A percentile compares a stretch with the other conserved stretches of the same genome.
Conservation (phyloP, 2,113 vertebrate species). For the Nesospiza acunhae region DNA sequence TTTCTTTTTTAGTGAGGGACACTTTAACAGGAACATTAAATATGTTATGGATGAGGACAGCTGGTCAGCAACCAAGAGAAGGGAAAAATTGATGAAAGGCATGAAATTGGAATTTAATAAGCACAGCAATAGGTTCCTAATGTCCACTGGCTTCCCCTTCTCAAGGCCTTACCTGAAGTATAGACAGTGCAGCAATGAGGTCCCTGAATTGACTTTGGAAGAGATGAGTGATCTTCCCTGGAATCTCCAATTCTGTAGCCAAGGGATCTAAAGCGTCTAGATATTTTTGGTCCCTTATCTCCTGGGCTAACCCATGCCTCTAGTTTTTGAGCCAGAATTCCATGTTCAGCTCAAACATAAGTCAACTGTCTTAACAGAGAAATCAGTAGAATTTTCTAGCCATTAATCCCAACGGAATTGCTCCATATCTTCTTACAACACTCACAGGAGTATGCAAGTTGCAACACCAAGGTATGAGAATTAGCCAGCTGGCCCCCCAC, state of each 20-base stretch:
- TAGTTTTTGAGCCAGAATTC: conserved; percentile 8
- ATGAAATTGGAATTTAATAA: not conserved
- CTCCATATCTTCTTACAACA: conserved; percentile 21
- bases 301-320: not conserved
- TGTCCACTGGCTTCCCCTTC: not conserved
- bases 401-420: conserved; percentile 14
- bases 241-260: not conserved
- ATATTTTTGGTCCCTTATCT: not conserved
- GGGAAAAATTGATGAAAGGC: not conserved
- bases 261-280: not conserved
- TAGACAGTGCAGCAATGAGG: not conserved
- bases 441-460: not conserved
- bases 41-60: not conserved
- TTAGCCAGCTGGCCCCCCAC: not conserved
- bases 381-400: not conserved
- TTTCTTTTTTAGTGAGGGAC: not conserved
- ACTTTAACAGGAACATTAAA: not conserved
- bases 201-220: not conserved
- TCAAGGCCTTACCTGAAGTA: not conserved
- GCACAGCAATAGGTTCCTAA: not conserved
- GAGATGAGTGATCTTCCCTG: not conserved
- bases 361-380: not conserved
- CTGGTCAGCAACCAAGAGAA: not conserved
- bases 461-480: not conserved
- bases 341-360: not conserved